Percentiles rank a stretch among this genome's conserved stretches.
These are phyloP conservation scores for Corbicula japonica DNA, from an alignment of 2,888 invertebrate species.

Conservation along the genomic window DNA sequence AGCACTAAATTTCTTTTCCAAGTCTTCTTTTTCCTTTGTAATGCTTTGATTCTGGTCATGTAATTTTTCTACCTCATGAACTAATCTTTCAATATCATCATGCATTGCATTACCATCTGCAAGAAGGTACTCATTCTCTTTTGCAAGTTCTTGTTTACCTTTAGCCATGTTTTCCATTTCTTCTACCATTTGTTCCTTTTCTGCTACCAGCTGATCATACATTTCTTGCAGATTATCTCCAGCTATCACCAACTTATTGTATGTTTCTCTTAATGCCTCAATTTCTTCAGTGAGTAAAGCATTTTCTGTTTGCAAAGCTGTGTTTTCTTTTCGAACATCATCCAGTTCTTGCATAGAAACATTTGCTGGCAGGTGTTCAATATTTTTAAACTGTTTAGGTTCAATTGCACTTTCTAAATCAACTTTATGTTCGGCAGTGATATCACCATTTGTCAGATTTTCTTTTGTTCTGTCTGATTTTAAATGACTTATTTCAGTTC, in stretches of 20 bases:
- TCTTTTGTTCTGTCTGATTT: constrained; percentile 35
- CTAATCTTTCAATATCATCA: constrained; percentile 80
- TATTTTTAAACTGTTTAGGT: constrained; percentile 31
- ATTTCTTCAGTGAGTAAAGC: constrained; percentile 72
- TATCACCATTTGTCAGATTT: constrained; percentile 1
- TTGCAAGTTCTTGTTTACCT: constrained; percentile 74
- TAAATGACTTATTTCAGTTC: constrained; percentile 46
- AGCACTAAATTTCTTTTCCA: constrained; percentile 72
- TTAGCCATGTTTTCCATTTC: constrained; percentile 68
- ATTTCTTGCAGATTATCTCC: constrained; percentile 81
- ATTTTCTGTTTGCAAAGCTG: constrained; percentile 63
- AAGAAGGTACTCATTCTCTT: constrained; percentile 80
- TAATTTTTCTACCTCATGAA: constrained; percentile 79
- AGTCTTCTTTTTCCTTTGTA: constrained; percentile 74
- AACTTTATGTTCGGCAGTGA: constrained; percentile 1
- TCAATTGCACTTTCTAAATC: constrained; percentile 47
- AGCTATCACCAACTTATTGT: constrained; percentile 75
- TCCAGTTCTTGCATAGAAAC: constrained; percentile 26
- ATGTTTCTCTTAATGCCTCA: constrained; percentile 74
- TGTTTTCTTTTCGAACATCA: constrained; percentile 66
- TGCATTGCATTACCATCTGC: constrained; percentile 81
- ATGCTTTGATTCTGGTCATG: constrained; percentile 76
- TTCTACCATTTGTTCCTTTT: constrained; percentile 74
- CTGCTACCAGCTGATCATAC: constrained; percentile 72
- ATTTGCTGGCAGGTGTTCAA: constrained; percentile 44